Base-by-base conservation (phyloP, 92 coral and sea anemone species). In the Phenganax subtilis region DNA sequence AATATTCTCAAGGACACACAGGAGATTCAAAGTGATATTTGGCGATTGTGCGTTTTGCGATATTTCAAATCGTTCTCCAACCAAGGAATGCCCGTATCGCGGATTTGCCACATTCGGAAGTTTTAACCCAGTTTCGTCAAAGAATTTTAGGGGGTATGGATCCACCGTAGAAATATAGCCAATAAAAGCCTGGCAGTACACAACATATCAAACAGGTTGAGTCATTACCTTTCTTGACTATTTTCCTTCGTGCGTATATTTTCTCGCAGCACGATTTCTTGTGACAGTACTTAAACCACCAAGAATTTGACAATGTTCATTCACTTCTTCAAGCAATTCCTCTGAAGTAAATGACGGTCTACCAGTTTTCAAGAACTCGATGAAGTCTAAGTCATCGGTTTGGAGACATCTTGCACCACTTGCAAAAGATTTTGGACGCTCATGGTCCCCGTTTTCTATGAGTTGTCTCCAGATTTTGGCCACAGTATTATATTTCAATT, bases 111-210 rank as follows among this genome's bases (percentile, higher is more conserved):
- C 83, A 58, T 76, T 88, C 51, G 83, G 75, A 12, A 87, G 55
- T 27, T 75, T 75, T 8, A 63, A 7, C 7, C 70, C n/a, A 8
- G 10, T 8, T 15, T 63, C 70, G 28, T 63, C 70, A 63, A 63
- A 63, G n/a, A 63, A 63, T 16, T 8, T 8, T n/a, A 72, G 71
- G 17, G 61, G 56, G 12, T 67, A 27, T 10, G 81, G 86, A 53
- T 81, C 58, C 28, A 88, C 54, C 51, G 84, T 54, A 58, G 56
- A 53, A 16, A 88, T 70, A 75, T 77, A 85, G 59, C 85, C 52
- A 7, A 85, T 54, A 85, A 37, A 88, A 20, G 81, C 69, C 58
- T 88, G 88, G 55, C 91, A 88, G 62, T 88, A 88, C 51, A 37
- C 29, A 27, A 86, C 10, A 28, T 88, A 75, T 70, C 55, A 74